phyloP scores from a whole-genome alignment of 2,888 invertebrate genomes.

The Lycaena phlaeas region DNA sequence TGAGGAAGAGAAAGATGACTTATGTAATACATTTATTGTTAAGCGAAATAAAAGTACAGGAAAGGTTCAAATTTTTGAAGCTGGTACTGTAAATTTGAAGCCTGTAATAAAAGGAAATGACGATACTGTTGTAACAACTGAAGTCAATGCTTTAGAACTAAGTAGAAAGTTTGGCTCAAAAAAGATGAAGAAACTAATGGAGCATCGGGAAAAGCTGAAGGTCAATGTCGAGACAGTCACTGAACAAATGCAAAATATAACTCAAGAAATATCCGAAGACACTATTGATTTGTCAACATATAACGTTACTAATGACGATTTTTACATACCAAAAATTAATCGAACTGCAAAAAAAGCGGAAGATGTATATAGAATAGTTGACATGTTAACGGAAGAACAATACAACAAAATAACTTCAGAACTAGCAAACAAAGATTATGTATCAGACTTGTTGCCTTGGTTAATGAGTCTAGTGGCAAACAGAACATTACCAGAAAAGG shows the following conservation, averaged over 20 bases:
- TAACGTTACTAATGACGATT: constrained; percentile 43
- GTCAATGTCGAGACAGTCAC: constrained; percentile 71
- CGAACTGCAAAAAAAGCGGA: constrained; percentile 50
- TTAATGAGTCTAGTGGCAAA: constrained; percentile 23
- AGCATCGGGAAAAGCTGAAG: constrained; percentile 74
- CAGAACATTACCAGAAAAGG: constrained; percentile 25
- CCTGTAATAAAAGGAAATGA: constrained; percentile 32
- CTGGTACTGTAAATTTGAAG: constrained; percentile 36
- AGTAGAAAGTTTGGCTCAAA: constrained; percentile 79
- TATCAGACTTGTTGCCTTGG: constrained; percentile 30
- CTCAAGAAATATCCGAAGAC: constrained; percentile 40
- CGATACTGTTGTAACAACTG: constrained; percentile 25
- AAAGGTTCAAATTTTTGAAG: constrained; percentile 47
- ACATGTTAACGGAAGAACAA: constrained; percentile 51
- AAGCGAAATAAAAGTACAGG: constrained; percentile 44
- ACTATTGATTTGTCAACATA: constrained; percentile 41
- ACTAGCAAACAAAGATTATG: constrained; percentile 34
- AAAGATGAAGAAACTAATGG: constrained; percentile 69
- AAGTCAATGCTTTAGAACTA: constrained; percentile 50
- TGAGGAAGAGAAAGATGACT: constrained; percentile 34
- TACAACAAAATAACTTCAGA: constrained; percentile 43
- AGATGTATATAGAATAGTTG: constrained; percentile 57
- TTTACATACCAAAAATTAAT: constrained; percentile 67
- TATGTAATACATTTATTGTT: constrained; percentile 41
- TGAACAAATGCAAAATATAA: constrained; percentile 71